A percentile compares a stretch with the other conserved stretches of the same genome.
Conservation (phyloP, 2,888 invertebrate genomes). For the Tipula lateralis region DNA sequence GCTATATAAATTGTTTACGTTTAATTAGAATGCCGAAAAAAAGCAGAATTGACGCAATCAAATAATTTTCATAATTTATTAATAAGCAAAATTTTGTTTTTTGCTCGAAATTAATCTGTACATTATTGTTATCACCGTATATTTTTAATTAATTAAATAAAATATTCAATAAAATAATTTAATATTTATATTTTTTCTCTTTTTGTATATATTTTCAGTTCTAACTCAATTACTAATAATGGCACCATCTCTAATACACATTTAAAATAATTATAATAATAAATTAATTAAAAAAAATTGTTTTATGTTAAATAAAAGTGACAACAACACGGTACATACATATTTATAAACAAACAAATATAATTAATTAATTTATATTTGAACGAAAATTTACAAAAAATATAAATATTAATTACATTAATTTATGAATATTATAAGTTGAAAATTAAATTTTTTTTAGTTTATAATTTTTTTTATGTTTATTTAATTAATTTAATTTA, state of each 20-base stretch:
- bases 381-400: background rate
- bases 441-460: background rate
- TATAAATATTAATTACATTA: background rate
- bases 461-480: background rate
- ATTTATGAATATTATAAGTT: constrained; percentile 19
- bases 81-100: background rate
- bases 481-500: background rate
- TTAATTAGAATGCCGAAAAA: background rate
- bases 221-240: background rate
- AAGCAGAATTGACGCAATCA: background rate
- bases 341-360: background rate
- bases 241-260: background rate
- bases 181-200: background rate
- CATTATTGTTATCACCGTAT: background rate
- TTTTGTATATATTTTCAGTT: background rate
- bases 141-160: background rate
- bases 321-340: background rate
- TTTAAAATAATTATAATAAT: background rate
- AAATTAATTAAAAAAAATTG: constrained; percentile 15
- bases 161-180: background rate
- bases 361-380: background rate
- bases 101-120: background rate
- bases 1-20: background rate
- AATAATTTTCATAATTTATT: background rate
- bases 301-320: background rate